Evolutionary conservation across 2,888 invertebrate species (phyloP).

Genomic region (Coenonympha glycerion): DNA sequence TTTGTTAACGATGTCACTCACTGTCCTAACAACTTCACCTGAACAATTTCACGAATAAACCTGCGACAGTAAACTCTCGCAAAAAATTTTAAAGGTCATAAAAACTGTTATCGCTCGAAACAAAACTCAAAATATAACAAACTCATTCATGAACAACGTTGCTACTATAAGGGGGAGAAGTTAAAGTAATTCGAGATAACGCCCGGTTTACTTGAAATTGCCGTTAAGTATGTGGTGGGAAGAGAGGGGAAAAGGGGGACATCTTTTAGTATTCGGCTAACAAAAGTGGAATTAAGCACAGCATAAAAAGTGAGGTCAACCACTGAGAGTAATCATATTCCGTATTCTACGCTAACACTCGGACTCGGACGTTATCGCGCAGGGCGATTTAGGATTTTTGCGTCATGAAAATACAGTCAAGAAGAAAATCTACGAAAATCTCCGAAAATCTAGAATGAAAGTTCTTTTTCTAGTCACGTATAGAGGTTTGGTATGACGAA

Average conservation of each 20-base stretch:
- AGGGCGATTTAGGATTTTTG: too few species aligned
- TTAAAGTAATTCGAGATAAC: slow-evolving; percentile 48
- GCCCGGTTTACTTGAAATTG: slow-evolving; percentile 52
- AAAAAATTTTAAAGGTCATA: neutral
- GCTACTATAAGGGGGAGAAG: slow-evolving; percentile 31
- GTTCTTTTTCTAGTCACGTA: too few species aligned
- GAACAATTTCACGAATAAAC: neutral
- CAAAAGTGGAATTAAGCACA: too few species aligned
- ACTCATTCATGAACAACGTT: slow-evolving; percentile 44
- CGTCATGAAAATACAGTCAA: too few species aligned
- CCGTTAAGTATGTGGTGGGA: slow-evolving; percentile 67
- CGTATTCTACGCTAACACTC: too few species aligned
- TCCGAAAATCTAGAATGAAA: too few species aligned
- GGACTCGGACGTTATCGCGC: too few species aligned
- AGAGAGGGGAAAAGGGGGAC: slow-evolving; percentile 42
- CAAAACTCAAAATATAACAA: slow-evolving; percentile 31
- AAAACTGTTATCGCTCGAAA: slow-evolving; percentile 6
- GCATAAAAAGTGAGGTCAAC: too few species aligned
- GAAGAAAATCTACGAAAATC: too few species aligned
- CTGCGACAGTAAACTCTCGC: neutral
- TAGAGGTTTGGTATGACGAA: too few species aligned
- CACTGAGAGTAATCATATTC: too few species aligned
- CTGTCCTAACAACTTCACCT: neutral
- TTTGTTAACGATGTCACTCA: neutral
- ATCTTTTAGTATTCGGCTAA: too few species aligned